Evolutionary conservation across 1,140 invertebrate species (phyloP), one percentile per base, ranked within the genome.

Genomic region (Scaptomyza graminum): DNA sequence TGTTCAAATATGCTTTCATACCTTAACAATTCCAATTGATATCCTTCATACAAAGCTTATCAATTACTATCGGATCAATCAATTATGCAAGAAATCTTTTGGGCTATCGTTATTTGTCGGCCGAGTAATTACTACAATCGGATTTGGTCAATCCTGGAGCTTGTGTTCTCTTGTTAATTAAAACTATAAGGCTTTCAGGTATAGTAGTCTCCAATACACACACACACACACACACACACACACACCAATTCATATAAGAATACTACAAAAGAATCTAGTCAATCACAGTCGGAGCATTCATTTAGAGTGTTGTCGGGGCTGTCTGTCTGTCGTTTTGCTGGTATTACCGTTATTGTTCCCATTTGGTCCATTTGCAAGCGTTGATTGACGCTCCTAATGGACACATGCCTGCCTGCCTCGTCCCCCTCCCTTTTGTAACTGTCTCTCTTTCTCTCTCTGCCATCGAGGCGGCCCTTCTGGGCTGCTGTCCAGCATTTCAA

Each of bases 331-430:
- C 31, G 59, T 43, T 9, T n/a, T 61, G 18, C 12, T 11, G 12
- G 12, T 60, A n/a, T 28, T 62, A 9, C 13, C 37, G n/a, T 41
- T 25, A 15, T 39, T 60, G n/a, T 28, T 62, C 9, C 22, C 47
- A 41, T 41, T 22, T 49, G 25, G 13, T 16, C 44, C 49, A 9
- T 56, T 66, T 57, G 64, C 46, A 25, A 49, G 31, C 46, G 34
- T 28, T 66, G 37, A 68, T 68, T 61, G 57, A 52, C 57, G 65
- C 39, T 46, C 28, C 37, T 61, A 68, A 68, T 61, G 46, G 65
- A 68, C 47, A 44, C 50, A 9, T 34, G 55, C 15, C 64, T 15
- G 37, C 7, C 5, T 16, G 49, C 52, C 31, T 7, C 1, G 28
- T 31, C 28, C 28, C 5, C 28, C 28, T 7, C 28, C 5, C 28